phyloP scores from a whole-genome alignment of 2,797 vertebrate species.

The Onychomys arenicola region DNA sequence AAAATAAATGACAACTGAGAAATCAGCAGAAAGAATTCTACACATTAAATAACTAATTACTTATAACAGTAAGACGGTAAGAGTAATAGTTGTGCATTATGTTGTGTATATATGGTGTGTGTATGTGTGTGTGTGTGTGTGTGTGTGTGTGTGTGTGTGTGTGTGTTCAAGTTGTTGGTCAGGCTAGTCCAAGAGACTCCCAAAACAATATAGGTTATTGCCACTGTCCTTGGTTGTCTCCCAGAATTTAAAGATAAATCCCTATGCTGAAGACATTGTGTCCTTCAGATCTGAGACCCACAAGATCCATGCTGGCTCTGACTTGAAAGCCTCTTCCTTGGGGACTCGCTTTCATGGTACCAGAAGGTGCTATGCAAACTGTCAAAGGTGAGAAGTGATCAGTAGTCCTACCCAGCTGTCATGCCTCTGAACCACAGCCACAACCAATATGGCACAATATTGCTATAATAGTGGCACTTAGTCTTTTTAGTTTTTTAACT shows the following conservation, averaged over 20 bases:
- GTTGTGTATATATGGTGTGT: background rate
- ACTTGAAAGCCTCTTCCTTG: background rate
- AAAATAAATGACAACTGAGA: background rate
- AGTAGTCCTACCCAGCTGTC: no score
- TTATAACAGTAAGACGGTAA: background rate
- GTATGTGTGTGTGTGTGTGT: background rate
- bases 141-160: background rate
- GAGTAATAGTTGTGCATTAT: background rate
- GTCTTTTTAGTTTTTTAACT: no score
- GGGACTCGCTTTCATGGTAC: no score
- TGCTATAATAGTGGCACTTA: background rate
- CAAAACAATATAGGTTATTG: background rate
- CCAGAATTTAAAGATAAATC: background rate
- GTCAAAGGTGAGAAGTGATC: background rate
- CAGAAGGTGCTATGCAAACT: background rate
- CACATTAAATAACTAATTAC: background rate
- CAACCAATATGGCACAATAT: no score
- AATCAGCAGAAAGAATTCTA: background rate
- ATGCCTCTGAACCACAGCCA: no score
- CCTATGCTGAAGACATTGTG: background rate
- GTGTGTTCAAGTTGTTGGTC: background rate
- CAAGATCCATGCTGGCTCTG: background rate
- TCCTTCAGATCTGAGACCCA: background rate
- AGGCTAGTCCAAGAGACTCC: background rate
- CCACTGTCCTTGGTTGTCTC: background rate